Evolutionary conservation across 2,888 invertebrate genomes (phyloP).

Genomic region (Tachina grossa): DNA sequence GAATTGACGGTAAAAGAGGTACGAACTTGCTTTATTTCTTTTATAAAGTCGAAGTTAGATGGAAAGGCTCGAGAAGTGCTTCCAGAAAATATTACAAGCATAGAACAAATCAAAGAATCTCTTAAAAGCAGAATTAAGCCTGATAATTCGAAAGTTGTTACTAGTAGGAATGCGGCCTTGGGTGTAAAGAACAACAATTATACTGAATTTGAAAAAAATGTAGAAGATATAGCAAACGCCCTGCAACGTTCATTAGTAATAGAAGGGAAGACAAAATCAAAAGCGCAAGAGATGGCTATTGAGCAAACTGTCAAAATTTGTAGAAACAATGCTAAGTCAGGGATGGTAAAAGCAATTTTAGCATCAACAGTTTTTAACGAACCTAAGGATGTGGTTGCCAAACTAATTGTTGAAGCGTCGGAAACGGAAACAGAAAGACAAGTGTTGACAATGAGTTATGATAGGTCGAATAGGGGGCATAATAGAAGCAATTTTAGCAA

Average conservation of each 20-base stretch:
- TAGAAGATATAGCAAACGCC: neutral
- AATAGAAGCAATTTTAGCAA: neutral
- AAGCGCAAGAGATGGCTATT: too few relatives aligned
- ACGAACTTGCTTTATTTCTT: neutral
- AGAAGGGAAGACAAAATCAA: too few relatives aligned
- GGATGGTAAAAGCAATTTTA: neutral
- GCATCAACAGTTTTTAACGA: too few relatives aligned
- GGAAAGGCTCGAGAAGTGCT: too few relatives aligned
- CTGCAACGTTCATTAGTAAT: too few relatives aligned
- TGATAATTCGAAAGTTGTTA: too few relatives aligned
- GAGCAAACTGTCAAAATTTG: constrained; percentile 1
- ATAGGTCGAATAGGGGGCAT: neutral
- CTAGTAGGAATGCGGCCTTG: neutral
- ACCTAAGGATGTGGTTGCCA: too few relatives aligned
- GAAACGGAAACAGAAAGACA: neutral
- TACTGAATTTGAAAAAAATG: neutral
- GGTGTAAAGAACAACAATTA: neutral
- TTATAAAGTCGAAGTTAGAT: neutral
- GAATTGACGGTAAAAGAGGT: neutral
- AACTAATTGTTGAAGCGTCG: neutral
- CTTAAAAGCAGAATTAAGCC: too few relatives aligned
- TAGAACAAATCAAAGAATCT: too few relatives aligned
- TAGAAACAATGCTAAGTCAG: constrained; percentile 2
- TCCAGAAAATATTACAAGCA: too few relatives aligned
- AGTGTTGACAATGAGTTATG: neutral